These are phyloP conservation scores for Dryobates pubescens DNA, from an alignment of 2,797 vertebrate genomes.

Conservation along the genomic window DNA sequence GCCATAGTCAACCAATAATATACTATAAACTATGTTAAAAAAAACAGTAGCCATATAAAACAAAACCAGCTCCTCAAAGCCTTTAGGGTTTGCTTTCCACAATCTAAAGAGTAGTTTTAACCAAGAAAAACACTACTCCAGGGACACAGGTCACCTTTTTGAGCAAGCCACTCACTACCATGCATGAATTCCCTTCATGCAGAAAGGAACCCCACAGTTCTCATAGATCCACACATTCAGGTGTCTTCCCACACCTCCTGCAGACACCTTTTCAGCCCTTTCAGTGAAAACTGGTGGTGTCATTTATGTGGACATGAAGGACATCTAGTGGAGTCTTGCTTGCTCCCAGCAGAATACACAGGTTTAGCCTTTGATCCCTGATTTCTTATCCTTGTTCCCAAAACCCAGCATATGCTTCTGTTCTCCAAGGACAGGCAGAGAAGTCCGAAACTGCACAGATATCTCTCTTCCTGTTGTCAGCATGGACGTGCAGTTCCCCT, in stretches of 20 bases:
- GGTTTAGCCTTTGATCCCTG: neutral
- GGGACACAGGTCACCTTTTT: neutral
- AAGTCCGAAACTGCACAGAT: neutral
- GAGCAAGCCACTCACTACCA: neutral
- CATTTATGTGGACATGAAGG: constrained; percentile 70
- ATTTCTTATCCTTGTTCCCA: neutral
- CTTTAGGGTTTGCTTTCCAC: neutral
- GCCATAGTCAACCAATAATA: neutral
- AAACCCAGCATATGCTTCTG: neutral
- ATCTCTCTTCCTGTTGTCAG: neutral
- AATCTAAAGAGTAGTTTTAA: neutral
- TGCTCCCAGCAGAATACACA: constrained; percentile 26
- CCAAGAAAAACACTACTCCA: neutral
- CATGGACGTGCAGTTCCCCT: neutral
- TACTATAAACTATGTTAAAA: neutral
- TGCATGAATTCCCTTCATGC: neutral
- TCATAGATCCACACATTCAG: accelerated
- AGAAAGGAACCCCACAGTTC: neutral
- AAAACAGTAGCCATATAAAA: neutral
- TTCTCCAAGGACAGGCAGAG: neutral
- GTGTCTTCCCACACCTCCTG: neutral
- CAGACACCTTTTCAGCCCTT: constrained; percentile 4
- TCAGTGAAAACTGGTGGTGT: neutral
- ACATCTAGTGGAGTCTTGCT: constrained; percentile 65
- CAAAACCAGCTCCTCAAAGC: neutral